phyloP scores from a whole-genome alignment of 2,888 invertebrate genomes.

The Chrysodeixis includens region DNA sequence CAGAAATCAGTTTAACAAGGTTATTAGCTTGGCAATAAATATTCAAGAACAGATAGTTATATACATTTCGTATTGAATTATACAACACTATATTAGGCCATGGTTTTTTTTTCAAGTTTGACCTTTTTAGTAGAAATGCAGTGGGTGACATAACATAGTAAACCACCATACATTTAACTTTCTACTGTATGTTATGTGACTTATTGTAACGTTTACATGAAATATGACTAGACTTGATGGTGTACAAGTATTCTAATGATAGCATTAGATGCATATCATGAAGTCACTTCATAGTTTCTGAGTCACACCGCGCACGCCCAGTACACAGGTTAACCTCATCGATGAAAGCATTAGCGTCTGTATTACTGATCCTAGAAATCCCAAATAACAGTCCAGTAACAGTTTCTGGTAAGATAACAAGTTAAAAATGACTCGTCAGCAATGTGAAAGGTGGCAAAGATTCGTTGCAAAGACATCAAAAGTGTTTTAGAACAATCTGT shows the following conservation, averaged over 20 bases:
- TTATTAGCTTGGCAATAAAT: conserved; percentile 21
- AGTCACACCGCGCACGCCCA: conserved; percentile 77
- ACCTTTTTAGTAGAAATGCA: conserved; percentile 5
- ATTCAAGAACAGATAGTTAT: conserved; percentile 27
- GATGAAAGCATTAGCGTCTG: conserved; percentile 58
- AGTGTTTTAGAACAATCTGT: conserved; percentile 28
- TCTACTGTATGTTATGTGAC: neutral
- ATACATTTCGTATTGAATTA: conserved; percentile 4
- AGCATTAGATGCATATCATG: conserved; percentile 43
- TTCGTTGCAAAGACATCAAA: conserved; percentile 28
- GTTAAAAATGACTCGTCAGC: conserved; percentile 51
- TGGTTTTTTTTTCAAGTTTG: conserved; percentile 7
- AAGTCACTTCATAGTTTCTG: conserved; percentile 48
- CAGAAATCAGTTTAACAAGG: conserved; percentile 22
- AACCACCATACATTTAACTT: neutral
- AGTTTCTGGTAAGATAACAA: conserved; percentile 30
- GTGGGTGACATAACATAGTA: neutral
- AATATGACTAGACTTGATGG: conserved; percentile 14
- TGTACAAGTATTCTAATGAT: conserved; percentile 24
- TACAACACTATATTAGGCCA: neutral
- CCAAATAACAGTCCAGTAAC: conserved; percentile 16
- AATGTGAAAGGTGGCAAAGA: conserved; percentile 68
- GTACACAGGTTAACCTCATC: conserved; percentile 74
- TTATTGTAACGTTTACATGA: neutral
- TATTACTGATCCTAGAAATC: conserved; percentile 38